Evolutionary conservation across 2,113 vertebrate genomes (phyloP), one percentile per base, ranked within the genome.

Genomic region (Lophius piscatorius): DNA sequence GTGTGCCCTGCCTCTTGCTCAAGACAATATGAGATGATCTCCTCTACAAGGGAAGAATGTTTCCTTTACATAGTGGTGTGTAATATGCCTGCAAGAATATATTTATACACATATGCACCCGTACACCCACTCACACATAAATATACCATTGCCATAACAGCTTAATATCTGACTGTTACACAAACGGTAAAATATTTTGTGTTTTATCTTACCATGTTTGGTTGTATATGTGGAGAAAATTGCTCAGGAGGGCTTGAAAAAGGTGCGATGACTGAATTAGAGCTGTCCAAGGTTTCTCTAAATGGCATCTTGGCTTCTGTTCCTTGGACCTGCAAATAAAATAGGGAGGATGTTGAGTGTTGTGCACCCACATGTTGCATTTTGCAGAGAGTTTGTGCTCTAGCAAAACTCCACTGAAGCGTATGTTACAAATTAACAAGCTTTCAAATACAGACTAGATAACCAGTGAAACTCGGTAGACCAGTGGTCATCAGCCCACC

Each of bases 321-420:
- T 35, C 57, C 40, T 47, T 63, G 66, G 59, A 62, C 41, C 78
- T 88, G 70, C 4, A 54, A 36, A 42, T 55, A 47, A 6, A 76
- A 71, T n/a, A n/a, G 7, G 11, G 1, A 36, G 10, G 20, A 46
- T 22, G 13, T 45, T 54, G 52, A 60, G 38, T 18, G 52, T 10
- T 31, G 20, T 14, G 34, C 24, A 20, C 38, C 33, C 42, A 9
- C 20, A 45, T 14, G 60, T 38, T 1, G 4, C 6, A 1, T 35
- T 9, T 17, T 35, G 58, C 38, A 16, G 50, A 17, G 58, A 28
- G 33, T 34, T 45, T 18, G 14, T 10, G 17, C 13, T 21, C 1
- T n/a, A 23, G 49, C 41, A 28, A 40, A 59, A 14, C 24, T 13
- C n/a, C n/a, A n/a, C n/a, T n/a, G n/a, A n/a, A n/a, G n/a, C n/a